phyloP scores from a whole-genome alignment of 2,113 vertebrate species.

The Caranx melampygus region DNA sequence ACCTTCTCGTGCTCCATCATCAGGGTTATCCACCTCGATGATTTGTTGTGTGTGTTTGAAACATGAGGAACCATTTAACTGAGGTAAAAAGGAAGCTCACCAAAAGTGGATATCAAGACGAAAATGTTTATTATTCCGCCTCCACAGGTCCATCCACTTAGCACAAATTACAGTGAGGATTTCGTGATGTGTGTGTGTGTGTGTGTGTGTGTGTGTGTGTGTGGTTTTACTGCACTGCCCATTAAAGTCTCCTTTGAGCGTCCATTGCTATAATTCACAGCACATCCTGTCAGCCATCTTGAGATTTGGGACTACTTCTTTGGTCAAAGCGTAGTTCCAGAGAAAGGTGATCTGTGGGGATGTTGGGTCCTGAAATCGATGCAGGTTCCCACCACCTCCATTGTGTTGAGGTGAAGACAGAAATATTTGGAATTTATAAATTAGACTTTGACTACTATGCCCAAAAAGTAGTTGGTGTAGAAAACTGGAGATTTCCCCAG shows the following conservation, averaged over 20 bases:
- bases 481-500: background rate
- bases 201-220: background rate
- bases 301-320: background rate
- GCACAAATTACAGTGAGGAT: background rate
- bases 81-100: background rate
- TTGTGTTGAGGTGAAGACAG: background rate
- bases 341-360: background rate
- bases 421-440: background rate
- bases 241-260: background rate
- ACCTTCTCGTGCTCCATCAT: no score
- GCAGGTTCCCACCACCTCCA: background rate
- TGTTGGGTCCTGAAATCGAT: background rate
- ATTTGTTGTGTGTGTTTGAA: background rate
- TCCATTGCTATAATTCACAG: background rate
- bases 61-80: slow-evolving; percentile 1
- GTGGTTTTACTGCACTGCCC: background rate
- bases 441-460: background rate
- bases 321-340: background rate
- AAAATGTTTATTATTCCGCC: background rate
- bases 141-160: background rate
- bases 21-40: background rate
- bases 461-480: background rate
- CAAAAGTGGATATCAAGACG: background rate
- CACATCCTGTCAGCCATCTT: background rate
- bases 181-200: background rate